A percentile compares a stretch with the other conserved stretches of the same genome.
Conservation (phyloP, 37 sponge, comb jelly and placozoan genomes). For the Diacarnus erythraeanus region DNA sequence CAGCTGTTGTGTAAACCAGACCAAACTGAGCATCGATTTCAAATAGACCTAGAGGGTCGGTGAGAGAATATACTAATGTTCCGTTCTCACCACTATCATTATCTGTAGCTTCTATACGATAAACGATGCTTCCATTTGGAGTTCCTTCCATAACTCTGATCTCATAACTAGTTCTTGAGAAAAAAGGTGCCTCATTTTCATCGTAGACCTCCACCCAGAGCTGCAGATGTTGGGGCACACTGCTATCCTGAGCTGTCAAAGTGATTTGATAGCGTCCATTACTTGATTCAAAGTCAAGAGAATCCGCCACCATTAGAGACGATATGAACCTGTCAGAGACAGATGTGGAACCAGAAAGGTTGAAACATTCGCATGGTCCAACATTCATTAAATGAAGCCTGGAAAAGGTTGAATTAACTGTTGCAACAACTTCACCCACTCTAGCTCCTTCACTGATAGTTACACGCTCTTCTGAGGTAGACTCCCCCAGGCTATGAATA, state of each 20-base stretch:
- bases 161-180: background rate
- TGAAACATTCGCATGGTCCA: slow-evolving; percentile 14
- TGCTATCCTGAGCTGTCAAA: slow-evolving; percentile 53
- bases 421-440: slow-evolving; percentile 28
- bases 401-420: slow-evolving; percentile 32
- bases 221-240: slow-evolving; percentile 8
- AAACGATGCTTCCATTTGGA: slow-evolving; percentile 39
- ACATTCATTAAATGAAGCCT: background rate
- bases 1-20: slow-evolving; percentile 12
- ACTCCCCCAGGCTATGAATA: slow-evolving; percentile 26
- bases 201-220: slow-evolving; percentile 28
- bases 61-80: slow-evolving; percentile 28
- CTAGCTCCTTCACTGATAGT: slow-evolving; percentile 34
- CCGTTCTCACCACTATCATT: slow-evolving; percentile 36
- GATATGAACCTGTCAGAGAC: background rate
- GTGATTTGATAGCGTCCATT: slow-evolving; percentile 26
- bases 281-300: slow-evolving; percentile 54
- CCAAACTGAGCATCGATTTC: slow-evolving; percentile 38
- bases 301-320: background rate
- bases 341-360: background rate
- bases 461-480: background rate
- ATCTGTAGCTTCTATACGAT: slow-evolving; percentile 26
- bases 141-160: slow-evolving; percentile 35
- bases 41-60: slow-evolving; percentile 8
- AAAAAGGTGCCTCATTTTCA: slow-evolving; percentile 42